Conservation (phyloP, 1,140 invertebrate species). For the Brachionus plicatilis region DNA sequence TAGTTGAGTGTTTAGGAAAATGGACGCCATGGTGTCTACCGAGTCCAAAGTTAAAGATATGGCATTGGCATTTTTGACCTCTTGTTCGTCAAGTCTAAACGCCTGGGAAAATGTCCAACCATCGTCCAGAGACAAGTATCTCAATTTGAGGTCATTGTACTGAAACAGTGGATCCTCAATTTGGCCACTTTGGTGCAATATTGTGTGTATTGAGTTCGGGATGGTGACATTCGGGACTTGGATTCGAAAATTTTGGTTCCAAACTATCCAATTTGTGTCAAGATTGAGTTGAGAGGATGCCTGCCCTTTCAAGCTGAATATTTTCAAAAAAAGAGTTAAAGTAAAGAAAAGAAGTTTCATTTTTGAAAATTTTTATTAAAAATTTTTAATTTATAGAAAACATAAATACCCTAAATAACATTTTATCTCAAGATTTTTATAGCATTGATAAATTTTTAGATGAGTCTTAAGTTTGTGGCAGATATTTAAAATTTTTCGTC, state of each 20-base stretch:
- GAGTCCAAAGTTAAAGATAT: slow-evolving; percentile 16
- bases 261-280: neutral
- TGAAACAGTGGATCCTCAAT: neutral
- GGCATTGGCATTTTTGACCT: neutral
- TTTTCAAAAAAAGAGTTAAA: neutral
- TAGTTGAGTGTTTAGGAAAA: neutral
- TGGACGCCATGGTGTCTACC: slow-evolving; percentile 4
- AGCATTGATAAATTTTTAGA: neutral
- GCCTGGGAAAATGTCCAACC: slow-evolving; percentile 23
- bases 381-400: neutral
- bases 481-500: too few species aligned
- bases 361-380: neutral
- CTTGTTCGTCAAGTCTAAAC: neutral
- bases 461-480: neutral
- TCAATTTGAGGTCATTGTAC: slow-evolving; percentile 24
- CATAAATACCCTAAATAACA: neutral
- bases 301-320: neutral
- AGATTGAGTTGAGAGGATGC: neutral
- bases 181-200: neutral
- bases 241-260: neutral
- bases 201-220: slow-evolving; percentile 25
- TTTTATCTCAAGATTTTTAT: neutral
- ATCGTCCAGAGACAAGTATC: neutral
- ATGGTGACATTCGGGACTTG: neutral
- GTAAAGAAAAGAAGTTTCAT: neutral